phyloP scores from a whole-genome alignment of 2,113 vertebrate species.

The Anhinga rufa region DNA sequence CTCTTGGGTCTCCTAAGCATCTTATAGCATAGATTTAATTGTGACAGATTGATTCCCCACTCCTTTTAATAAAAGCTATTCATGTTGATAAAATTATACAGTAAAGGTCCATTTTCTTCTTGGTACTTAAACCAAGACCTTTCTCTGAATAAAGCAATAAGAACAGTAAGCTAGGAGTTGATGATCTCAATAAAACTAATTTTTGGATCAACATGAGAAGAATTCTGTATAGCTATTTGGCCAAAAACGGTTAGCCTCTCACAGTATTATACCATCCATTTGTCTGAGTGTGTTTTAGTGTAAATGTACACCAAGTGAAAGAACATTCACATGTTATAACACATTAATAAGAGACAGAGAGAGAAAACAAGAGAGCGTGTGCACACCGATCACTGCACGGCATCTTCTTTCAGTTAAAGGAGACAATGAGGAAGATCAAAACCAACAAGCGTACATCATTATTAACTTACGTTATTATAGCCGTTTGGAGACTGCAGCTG shows the following conservation, averaged over 20 bases:
- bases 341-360: background rate
- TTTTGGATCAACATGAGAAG: background rate
- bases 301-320: background rate
- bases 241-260: background rate
- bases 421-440: background rate
- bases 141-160: background rate
- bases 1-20: background rate
- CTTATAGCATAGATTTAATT: background rate
- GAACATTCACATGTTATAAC: background rate
- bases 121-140: background rate
- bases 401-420: background rate
- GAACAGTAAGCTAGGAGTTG: background rate
- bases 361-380: background rate
- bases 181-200: background rate
- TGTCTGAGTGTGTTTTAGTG: background rate
- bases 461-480: background rate
- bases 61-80: background rate
- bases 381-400: background rate
- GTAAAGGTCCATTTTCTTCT: background rate
- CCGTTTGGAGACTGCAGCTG: background rate
- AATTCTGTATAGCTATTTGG: background rate
- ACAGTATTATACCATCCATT: background rate
- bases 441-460: background rate
- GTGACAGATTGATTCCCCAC: background rate
- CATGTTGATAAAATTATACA: slow-evolving; percentile 3